These are phyloP conservation scores for Xanthia icteritia DNA, from an alignment of 2,888 invertebrate genomes.

Conservation along the genomic window DNA sequence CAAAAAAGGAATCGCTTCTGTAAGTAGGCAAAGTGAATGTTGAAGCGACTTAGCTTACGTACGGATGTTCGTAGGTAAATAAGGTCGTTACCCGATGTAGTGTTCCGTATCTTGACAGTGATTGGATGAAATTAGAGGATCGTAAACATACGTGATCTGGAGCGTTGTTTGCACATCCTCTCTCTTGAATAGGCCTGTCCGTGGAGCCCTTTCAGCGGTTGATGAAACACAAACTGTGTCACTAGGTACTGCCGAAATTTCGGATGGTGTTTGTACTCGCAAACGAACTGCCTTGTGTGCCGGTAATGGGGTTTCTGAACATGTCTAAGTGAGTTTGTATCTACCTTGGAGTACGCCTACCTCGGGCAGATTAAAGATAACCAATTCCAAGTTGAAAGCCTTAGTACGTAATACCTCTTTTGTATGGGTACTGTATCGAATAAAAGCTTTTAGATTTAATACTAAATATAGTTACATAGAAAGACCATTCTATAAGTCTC, in stretches of 20 bases:
- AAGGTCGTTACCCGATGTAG: slow-evolving; percentile 47
- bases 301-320: slow-evolving; percentile 79
- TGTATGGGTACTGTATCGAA: slow-evolving; percentile 35
- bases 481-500: background rate
- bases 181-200: slow-evolving; percentile 78
- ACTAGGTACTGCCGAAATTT: slow-evolving; percentile 84
- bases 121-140: slow-evolving; percentile 83
- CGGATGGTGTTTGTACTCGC: slow-evolving; percentile 80
- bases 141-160: slow-evolving; percentile 80
- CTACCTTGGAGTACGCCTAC: slow-evolving; percentile 42
- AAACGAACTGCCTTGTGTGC: slow-evolving; percentile 80
- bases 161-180: slow-evolving; percentile 78
- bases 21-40: background rate
- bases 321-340: slow-evolving; percentile 63
- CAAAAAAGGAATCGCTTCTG: slow-evolving; percentile 6
- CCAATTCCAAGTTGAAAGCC: slow-evolving; percentile 53
- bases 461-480: slow-evolving; percentile 31
- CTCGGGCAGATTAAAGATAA: slow-evolving; percentile 61
- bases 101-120: slow-evolving; percentile 75
- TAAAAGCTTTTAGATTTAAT: slow-evolving; percentile 40
- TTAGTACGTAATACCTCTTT: slow-evolving; percentile 42
- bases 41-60: slow-evolving; percentile 24
- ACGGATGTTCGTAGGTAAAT: slow-evolving; percentile 43
- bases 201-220: slow-evolving; percentile 80
- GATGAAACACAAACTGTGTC: slow-evolving; percentile 89